Evolutionary conservation across 2,888 invertebrate species (phyloP).

Genomic region (Conistra vaccinii): DNA sequence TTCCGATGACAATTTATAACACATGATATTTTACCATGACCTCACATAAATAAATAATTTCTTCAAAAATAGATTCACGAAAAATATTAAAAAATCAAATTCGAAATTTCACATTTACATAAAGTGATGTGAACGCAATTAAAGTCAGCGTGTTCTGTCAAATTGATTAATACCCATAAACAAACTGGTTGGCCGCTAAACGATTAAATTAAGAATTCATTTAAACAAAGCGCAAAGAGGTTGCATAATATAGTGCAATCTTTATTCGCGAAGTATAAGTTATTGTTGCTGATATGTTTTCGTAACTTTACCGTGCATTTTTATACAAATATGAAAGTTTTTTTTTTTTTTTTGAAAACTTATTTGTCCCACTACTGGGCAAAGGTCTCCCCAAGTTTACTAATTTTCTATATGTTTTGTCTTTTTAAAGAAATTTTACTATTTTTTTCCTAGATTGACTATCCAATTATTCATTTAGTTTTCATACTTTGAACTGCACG

Average conservation of each 20-base stretch:
- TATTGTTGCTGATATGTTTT: background rate
- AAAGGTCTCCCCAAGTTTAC: no score
- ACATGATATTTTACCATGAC: constrained; percentile 89
- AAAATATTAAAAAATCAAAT: constrained; percentile 88
- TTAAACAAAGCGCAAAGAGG: constrained; percentile 26
- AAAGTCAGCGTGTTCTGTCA: constrained; percentile 72
- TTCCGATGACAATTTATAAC: constrained; percentile 81
- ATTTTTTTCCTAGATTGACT: background rate
- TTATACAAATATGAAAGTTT: background rate
- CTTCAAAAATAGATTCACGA: constrained; percentile 89
- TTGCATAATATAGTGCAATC: background rate
- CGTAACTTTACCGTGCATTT: no score
- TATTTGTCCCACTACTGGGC: no score
- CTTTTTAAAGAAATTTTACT: no score
- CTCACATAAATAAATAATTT: constrained; percentile 87
- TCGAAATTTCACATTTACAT: constrained; percentile 85
- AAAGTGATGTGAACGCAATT: constrained; percentile 82
- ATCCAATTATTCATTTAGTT: background rate
- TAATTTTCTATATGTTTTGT: no score
- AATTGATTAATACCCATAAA: constrained; percentile 62
- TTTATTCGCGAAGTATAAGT: background rate
- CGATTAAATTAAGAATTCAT: constrained; percentile 52
- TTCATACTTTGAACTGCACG: background rate
- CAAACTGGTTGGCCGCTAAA: constrained; percentile 66
- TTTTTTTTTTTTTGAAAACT: no score